Evolutionary conservation across 2,113 vertebrate species (phyloP).

Genomic region (Irena cyanogastra): DNA sequence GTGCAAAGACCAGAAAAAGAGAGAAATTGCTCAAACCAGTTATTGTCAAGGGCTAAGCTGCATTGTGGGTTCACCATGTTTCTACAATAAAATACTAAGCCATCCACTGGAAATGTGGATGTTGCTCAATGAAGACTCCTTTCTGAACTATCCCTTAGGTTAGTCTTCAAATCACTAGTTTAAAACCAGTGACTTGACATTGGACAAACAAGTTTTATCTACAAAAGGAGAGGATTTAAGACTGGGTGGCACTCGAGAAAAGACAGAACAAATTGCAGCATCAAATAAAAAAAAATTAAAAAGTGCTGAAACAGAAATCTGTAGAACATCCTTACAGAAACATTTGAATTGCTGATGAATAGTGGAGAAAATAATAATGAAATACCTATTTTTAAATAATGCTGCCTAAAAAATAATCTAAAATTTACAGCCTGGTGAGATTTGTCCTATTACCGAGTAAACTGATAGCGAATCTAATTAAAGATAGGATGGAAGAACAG

Average conservation of each 20-base stretch:
- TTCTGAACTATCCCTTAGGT: not conserved
- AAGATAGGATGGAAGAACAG: constrained; percentile 34
- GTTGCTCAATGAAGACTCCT: not conserved
- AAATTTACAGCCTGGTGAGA: constrained; percentile 47
- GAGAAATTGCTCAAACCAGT: not conserved
- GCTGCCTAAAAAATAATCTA: not conserved
- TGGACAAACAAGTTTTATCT: not conserved
- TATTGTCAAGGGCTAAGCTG: not conserved
- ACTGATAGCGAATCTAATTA: constrained; percentile 43
- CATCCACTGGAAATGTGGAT: not conserved
- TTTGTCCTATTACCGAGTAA: constrained; percentile 5
- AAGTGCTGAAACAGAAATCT: not conserved
- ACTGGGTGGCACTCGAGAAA: not conserved
- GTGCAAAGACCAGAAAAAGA: not conserved
- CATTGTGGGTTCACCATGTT: fast-evolving
- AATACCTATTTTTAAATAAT: constrained; percentile 15
- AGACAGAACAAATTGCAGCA: not conserved
- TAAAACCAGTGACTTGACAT: not conserved
- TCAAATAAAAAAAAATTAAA: not conserved
- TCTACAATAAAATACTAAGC: not conserved
- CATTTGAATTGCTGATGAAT: not conserved
- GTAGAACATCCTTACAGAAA: not conserved
- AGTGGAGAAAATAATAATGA: not conserved
- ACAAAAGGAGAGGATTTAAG: not conserved
- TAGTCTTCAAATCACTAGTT: not conserved